Percentiles rank a stretch among this genome's conserved stretches.
These are phyloP conservation scores for Neoscelio sp. DNA, from an alignment of 2,888 invertebrate genomes.

Conservation along the genomic window DNA sequence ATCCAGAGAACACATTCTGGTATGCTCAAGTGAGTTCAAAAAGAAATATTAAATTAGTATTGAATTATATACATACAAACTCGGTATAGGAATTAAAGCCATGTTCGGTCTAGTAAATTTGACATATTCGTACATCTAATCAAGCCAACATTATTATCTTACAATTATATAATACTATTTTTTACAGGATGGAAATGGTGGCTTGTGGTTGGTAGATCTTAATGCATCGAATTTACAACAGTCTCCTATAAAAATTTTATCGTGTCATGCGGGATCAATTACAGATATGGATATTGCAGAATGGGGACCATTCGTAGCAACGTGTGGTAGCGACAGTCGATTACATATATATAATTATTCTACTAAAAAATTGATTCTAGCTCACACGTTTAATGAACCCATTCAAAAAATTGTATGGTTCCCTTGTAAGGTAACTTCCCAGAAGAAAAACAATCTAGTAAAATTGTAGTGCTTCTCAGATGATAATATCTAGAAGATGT, in stretches of 20 bases:
- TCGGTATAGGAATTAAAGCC: too few species aligned
- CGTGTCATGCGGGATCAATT: conserved; percentile 91
- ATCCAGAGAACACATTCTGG: conserved; percentile 84
- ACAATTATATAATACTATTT: conserved; percentile 10
- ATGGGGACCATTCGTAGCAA: conserved; percentile 88
- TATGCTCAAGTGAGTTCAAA: conserved; percentile 89
- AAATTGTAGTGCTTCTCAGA: conserved; percentile 32
- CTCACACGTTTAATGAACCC: conserved; percentile 86
- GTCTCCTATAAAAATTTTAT: conserved; percentile 84
- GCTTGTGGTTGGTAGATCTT: conserved; percentile 90
- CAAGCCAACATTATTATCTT: too few species aligned
- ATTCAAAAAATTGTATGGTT: conserved; percentile 87
- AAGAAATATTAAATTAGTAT: background rate
- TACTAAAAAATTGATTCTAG: conserved; percentile 85
- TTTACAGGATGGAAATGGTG: conserved; percentile 92
- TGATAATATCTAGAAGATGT: too few species aligned
- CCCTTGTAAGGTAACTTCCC: conserved; percentile 85
- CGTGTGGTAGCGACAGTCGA: conserved; percentile 89
- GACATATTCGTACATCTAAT: too few species aligned
- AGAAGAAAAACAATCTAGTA: too few species aligned
- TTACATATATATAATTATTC: conserved; percentile 90
- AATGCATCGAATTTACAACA: conserved; percentile 83
- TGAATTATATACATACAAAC: too few species aligned
- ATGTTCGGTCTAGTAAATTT: too few species aligned
- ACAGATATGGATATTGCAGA: conserved; percentile 88